Conservation (phyloP, 2,888 invertebrate genomes). For the Callosobruchus maculatus region DNA sequence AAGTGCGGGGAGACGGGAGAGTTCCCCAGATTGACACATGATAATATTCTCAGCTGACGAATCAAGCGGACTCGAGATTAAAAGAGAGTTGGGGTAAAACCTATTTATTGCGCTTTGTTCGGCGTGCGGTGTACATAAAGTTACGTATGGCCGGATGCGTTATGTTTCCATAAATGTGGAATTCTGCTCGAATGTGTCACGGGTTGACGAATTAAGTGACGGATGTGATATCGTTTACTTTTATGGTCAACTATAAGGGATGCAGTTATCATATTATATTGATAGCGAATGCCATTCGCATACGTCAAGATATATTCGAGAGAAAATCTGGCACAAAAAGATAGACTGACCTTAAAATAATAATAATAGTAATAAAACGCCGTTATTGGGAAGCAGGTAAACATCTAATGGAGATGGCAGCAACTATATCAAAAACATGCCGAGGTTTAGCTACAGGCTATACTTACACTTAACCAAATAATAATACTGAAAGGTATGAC, state of each 20-base stretch:
- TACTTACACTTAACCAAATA: no score
- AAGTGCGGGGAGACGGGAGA: not conserved
- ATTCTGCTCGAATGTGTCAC: not conserved
- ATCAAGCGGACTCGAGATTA: not conserved
- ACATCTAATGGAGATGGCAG: no score
- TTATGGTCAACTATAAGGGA: not conserved
- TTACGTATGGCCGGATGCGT: not conserved
- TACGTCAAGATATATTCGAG: no score
- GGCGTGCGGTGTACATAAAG: not conserved
- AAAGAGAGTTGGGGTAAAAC: not conserved
- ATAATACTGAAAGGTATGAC: no score
- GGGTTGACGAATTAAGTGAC: not conserved
- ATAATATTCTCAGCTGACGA: not conserved
- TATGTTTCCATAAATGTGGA: not conserved
- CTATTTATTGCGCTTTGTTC: not conserved
- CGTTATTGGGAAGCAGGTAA: no score
- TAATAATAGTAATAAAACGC: no score
- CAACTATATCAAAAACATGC: no score
- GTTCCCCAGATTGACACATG: not conserved
- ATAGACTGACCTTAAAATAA: no score
- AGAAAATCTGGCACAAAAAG: no score
- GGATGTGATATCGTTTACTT: not conserved
- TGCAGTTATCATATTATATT: not conserved
- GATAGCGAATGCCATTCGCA: no score
- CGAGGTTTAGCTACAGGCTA: no score